Percentiles rank a stretch among this genome's conserved stretches.
These are phyloP conservation scores for Drosophila littoralis DNA, from an alignment of 1,140 invertebrate genomes.

Conservation along the genomic window DNA sequence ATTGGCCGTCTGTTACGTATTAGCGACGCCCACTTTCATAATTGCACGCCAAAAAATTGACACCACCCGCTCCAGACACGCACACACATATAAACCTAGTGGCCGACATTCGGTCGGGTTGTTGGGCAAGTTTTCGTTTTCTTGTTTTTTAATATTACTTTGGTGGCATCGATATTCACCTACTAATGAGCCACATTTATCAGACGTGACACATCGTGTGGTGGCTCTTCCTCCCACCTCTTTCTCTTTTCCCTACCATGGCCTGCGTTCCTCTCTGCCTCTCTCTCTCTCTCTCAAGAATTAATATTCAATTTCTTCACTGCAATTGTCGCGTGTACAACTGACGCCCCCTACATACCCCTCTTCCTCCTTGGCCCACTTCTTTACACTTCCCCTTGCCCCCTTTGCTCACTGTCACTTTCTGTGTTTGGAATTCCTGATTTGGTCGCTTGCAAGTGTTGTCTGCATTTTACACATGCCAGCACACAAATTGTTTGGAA, in stretches of 20 bases:
- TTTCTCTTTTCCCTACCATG: not conserved
- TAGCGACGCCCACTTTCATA: constrained; percentile 61
- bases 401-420: constrained; percentile 8
- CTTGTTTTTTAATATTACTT: constrained; percentile 16
- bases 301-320: constrained; percentile 58
- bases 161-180: constrained; percentile 31
- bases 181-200: constrained; percentile 43
- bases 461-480: constrained; percentile 48
- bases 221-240: not conserved
- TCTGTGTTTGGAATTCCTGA: constrained; percentile 63
- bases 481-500: constrained; percentile 21
- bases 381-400: not conserved
- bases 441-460: constrained; percentile 47
- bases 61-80: not conserved
- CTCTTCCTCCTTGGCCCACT: not conserved
- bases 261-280: not conserved
- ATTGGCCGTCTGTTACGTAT: constrained; percentile 64
- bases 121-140: constrained; percentile 48
- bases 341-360: not conserved
- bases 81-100: constrained; percentile 17
- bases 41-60: constrained; percentile 52
- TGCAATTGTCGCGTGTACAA: constrained; percentile 62
- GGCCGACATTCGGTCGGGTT: constrained; percentile 29
- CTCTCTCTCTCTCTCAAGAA: constrained; percentile 18
- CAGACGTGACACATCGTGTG: constrained; percentile 32